Evolutionary conservation across 2,113 vertebrate genomes (phyloP).

Genomic region (Morone chrysops): DNA sequence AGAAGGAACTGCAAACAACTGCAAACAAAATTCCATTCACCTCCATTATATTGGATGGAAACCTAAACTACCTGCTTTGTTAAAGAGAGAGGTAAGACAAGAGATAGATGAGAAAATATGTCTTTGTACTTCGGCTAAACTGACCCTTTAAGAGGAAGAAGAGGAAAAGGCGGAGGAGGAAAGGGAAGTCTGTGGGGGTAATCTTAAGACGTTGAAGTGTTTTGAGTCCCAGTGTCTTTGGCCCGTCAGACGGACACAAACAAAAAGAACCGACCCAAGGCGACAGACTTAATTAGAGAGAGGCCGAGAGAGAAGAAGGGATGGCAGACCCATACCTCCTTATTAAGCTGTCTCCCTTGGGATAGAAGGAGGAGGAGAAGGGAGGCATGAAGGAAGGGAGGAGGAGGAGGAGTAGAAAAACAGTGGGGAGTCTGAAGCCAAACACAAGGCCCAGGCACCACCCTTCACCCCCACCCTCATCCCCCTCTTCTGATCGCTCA

Average conservation of each 20-base stretch:
- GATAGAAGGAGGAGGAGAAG: conserved; percentile 72
- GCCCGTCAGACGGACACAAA: conserved; percentile 70
- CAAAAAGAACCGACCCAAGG: conserved; percentile 75
- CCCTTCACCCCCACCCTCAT: conserved; percentile 63
- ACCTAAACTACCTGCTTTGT: background rate
- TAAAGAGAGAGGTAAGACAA: background rate
- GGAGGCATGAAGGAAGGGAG: conserved; percentile 68
- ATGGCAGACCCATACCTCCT: conserved; percentile 75
- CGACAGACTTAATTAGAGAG: conserved; percentile 79
- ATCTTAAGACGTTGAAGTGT: conserved; percentile 55
- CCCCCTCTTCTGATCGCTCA: conserved; percentile 69
- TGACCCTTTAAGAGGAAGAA: conserved; percentile 30
- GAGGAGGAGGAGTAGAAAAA: conserved; percentile 68
- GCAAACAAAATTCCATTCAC: background rate
- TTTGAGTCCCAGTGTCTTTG: conserved; percentile 59
- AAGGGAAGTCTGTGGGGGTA: conserved; percentile 47
- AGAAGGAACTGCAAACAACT: background rate
- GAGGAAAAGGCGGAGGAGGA: conserved; percentile 39
- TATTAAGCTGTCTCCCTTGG: conserved; percentile 77
- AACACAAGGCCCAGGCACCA: conserved; percentile 74
- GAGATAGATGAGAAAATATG: background rate
- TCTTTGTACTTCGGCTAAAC: conserved; percentile 27
- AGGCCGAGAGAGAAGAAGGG: conserved; percentile 64
- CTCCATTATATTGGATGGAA: background rate
- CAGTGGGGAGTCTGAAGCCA: conserved; percentile 80